Conservation (phyloP, 2,797 vertebrate species). For the Danio tinwini region DNA sequence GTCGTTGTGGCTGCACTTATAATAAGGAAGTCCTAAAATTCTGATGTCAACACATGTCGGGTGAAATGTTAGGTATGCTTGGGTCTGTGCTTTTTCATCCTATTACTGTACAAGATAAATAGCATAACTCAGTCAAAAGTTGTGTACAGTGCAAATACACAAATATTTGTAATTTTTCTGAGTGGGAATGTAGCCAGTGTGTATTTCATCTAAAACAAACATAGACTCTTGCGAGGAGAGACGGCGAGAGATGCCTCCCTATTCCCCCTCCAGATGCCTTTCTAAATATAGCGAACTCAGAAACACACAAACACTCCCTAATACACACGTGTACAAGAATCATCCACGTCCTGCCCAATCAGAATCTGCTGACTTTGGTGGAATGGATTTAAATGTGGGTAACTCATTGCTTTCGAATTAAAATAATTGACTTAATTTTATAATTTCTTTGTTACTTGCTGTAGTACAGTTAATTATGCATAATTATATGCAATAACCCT, state of each 20-base stretch:
- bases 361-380: not conserved
- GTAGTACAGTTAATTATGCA: too few relatives aligned
- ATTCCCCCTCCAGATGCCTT: slow-evolving; percentile 79
- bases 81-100: not conserved
- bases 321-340: slow-evolving; percentile 51
- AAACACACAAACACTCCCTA: slow-evolving; percentile 31
- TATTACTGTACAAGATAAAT: not conserved
- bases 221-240: not conserved
- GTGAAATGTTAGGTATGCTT: not conserved
- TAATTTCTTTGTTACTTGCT: too few relatives aligned
- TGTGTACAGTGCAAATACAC: slow-evolving; percentile 3
- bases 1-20: not conserved
- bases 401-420: not conserved
- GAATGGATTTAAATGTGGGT: not conserved
- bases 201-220: slow-evolving; percentile 26
- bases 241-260: slow-evolving; percentile 35
- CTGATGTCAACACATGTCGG: not conserved
- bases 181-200: slow-evolving; percentile 23
- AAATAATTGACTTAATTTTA: not conserved
- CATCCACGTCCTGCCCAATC: slow-evolving; percentile 29
- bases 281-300: slow-evolving; percentile 77
- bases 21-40: slow-evolving; percentile 6
- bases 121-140: slow-evolving; percentile 2
- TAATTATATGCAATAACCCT: too few relatives aligned
- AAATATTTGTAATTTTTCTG: not conserved